These are phyloP conservation scores for Psephotus haematonotus DNA, from an alignment of 2,113 vertebrate genomes.

Conservation along the genomic window DNA sequence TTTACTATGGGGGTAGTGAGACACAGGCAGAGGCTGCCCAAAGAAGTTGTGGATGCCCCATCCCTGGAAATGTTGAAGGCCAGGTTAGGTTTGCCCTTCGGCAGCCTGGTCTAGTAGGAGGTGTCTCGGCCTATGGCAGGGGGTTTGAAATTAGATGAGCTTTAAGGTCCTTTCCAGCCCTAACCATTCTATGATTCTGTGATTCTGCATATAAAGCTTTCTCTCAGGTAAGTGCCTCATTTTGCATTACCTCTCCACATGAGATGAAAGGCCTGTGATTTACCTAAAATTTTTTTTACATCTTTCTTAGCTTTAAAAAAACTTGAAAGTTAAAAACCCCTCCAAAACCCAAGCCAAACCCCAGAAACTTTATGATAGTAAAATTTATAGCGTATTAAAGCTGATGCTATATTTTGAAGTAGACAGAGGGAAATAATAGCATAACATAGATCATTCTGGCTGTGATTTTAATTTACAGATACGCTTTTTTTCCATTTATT, in stretches of 20 bases:
- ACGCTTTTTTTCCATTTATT: background rate
- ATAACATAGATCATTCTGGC: background rate
- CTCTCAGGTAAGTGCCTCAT: background rate
- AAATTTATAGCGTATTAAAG: background rate
- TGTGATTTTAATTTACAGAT: background rate
- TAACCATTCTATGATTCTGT: background rate
- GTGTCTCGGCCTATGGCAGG: background rate
- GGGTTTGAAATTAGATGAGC: background rate
- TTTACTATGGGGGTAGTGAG: background rate
- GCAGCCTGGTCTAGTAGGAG: background rate
- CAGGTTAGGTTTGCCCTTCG: background rate
- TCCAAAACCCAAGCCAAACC: fast-evolving
- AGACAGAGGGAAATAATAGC: background rate
- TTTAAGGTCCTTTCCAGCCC: background rate
- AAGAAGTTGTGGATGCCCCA: background rate
- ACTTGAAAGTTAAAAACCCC: fast-evolving
- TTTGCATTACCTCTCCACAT: background rate
- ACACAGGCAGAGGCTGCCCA: background rate
- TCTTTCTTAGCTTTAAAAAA: background rate
- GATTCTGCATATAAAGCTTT: background rate
- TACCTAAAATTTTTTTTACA: fast-evolving
- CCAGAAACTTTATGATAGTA: background rate
- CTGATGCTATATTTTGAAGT: background rate
- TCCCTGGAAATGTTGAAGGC: background rate
- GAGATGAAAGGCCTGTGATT: background rate